A percentile compares a stretch with the other conserved stretches of the same genome.
Evolutionary conservation across 2,113 vertebrate genomes (phyloP).

Genomic region (Lagopus muta): DNA sequence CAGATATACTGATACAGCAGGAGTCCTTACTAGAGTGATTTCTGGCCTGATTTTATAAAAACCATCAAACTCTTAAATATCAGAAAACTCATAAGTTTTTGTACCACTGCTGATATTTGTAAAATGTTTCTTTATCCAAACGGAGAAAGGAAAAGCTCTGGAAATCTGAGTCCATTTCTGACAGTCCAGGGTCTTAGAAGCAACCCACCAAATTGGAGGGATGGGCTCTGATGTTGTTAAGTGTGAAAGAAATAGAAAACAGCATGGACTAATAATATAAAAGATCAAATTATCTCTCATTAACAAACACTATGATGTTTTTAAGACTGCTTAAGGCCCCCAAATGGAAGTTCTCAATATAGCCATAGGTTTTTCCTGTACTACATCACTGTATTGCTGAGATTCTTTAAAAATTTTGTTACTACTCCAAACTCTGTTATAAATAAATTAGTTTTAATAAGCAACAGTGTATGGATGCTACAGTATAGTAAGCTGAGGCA

Average conservation of each 20-base stretch:
- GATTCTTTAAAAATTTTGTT: not conserved
- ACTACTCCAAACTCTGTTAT: not conserved
- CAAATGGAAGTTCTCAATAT: not conserved
- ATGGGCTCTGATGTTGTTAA: not conserved
- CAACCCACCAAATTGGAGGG: not conserved
- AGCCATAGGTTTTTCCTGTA: not conserved
- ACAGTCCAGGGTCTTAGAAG: not conserved
- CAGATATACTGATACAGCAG: conserved; percentile 15
- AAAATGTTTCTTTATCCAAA: not conserved
- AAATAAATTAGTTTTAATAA: not conserved
- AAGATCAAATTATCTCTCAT: not conserved
- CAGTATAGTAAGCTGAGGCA: not conserved
- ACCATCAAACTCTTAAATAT: not conserved
- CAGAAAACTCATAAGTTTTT: not conserved
- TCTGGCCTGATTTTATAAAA: conserved; percentile 9
- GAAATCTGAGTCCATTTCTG: not conserved
- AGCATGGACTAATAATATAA: not conserved
- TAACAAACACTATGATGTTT: not conserved
- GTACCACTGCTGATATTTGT: not conserved
- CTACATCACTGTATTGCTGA: not conserved
- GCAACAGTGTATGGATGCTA: not conserved
- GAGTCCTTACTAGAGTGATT: conserved; percentile 4
- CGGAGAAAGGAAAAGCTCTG: not conserved
- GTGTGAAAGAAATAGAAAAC: not conserved
- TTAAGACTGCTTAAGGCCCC: not conserved